A percentile compares a stretch with the other conserved stretches of the same genome.
These are phyloP conservation scores for Lagorchestes hirsutus DNA, from an alignment of 2,797 vertebrate species.

Conservation along the genomic window DNA sequence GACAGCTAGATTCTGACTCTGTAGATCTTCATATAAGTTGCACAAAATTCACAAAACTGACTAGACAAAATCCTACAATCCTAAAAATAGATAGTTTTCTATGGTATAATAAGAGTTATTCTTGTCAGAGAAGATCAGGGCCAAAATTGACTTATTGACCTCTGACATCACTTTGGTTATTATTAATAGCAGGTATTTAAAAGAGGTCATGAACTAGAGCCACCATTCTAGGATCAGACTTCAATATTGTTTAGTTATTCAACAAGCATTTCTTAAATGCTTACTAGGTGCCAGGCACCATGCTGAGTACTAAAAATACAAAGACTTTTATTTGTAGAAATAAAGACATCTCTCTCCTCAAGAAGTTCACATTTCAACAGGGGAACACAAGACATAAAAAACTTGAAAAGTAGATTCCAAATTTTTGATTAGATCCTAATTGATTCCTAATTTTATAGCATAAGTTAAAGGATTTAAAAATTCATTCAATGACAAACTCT, in stretches of 20 bases:
- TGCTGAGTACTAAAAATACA: not conserved
- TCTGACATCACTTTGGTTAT: not conserved
- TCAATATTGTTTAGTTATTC: not conserved
- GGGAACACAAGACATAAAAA: not conserved
- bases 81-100: not conserved
- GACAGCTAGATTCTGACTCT: not conserved
- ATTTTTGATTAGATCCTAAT: not conserved
- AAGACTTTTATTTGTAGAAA: not conserved
- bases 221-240: not conserved
- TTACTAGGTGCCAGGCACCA: not conserved
- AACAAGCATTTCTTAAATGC: not conserved
- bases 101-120: not conserved
- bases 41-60: not conserved
- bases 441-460: not conserved
- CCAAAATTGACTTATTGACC: not conserved
- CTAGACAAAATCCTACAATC: not conserved
- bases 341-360: not conserved
- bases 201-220: not conserved
- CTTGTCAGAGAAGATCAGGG: not conserved
- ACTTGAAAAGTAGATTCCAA: not conserved
- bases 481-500: not conserved
- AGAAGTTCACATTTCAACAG: not conserved
- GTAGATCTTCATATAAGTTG: not conserved
- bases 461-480: not conserved
- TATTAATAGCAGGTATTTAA: not conserved